phyloP scores from a whole-genome alignment of 2,888 invertebrate species.

The Carabus problematicus region DNA sequence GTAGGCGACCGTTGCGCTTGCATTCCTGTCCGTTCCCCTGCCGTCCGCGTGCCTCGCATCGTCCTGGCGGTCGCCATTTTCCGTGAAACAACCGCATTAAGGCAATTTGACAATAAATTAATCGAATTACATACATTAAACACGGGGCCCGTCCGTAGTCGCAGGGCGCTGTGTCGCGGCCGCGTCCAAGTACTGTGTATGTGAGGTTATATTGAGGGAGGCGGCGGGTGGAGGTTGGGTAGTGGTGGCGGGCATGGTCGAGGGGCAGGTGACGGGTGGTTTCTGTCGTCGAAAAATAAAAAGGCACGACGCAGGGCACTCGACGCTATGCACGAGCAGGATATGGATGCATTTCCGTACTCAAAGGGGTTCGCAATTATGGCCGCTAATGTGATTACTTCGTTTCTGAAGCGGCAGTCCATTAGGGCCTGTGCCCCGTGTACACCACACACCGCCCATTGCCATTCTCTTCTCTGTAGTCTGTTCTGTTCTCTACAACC shows the following conservation, averaged over 20 bases:
- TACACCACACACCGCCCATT: too few relatives aligned
- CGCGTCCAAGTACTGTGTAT: neutral
- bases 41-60: too few relatives aligned
- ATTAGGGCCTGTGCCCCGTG: constrained; percentile 19
- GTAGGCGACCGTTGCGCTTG: neutral
- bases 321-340: constrained; percentile 62
- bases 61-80: constrained; percentile 20
- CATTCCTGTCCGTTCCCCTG: too few relatives aligned
- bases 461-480: too few relatives aligned
- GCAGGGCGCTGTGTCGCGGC: neutral
- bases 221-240: constrained; percentile 38
- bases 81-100: constrained; percentile 58
- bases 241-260: constrained; percentile 44
- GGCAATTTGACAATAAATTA: constrained; percentile 61
- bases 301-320: constrained; percentile 45
- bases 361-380: constrained; percentile 69
- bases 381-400: constrained; percentile 71
- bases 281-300: constrained; percentile 21
- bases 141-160: constrained; percentile 47
- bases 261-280: constrained; percentile 22
- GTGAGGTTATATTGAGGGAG: constrained; percentile 44
- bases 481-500: too few relatives aligned
- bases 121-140: constrained; percentile 60
- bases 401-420: constrained; percentile 56
- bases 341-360: constrained; percentile 76